Percentiles rank a stretch among this genome's conserved stretches.
Conservation (phyloP, 2,888 invertebrate species). For the Phyto melanocephala region DNA sequence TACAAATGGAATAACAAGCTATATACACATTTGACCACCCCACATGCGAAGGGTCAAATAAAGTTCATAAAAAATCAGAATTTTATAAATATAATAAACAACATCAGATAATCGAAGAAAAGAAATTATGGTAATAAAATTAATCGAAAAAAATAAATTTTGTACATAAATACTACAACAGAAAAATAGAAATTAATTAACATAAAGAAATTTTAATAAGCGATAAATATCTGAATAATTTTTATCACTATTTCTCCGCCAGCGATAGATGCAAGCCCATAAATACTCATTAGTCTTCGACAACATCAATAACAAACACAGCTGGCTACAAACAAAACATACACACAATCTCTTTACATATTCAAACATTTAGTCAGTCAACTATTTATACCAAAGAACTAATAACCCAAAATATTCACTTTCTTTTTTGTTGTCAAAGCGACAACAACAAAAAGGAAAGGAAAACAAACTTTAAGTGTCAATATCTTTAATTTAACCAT, state of each 20-base stretch:
- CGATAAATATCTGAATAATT: neutral
- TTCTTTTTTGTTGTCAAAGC: conserved; percentile 19
- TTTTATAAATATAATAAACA: too few relatives aligned
- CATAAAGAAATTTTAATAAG: conserved; percentile 29
- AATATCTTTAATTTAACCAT: neutral
- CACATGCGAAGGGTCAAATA: too few relatives aligned
- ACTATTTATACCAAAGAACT: neutral
- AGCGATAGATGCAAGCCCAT: neutral
- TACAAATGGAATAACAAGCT: too few relatives aligned
- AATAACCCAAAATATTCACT: neutral
- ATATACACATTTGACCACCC: too few relatives aligned
- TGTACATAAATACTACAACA: neutral
- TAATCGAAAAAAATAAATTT: neutral
- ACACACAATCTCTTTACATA: neutral
- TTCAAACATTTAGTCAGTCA: too few relatives aligned
- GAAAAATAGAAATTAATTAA: conserved; percentile 3
- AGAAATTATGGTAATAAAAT: neutral
- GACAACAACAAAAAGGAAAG: too few relatives aligned
- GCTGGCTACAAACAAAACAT: neutral
- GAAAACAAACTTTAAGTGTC: neutral
- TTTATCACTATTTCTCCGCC: neutral
- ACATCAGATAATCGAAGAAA: too few relatives aligned
- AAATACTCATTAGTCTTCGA: conserved; percentile 15
- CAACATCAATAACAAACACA: neutral
- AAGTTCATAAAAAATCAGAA: too few relatives aligned